A percentile compares a stretch with the other conserved stretches of the same genome.
Evolutionary conservation across 2,888 invertebrate genomes (phyloP).

Genomic region (Eupelmus urozonus): DNA sequence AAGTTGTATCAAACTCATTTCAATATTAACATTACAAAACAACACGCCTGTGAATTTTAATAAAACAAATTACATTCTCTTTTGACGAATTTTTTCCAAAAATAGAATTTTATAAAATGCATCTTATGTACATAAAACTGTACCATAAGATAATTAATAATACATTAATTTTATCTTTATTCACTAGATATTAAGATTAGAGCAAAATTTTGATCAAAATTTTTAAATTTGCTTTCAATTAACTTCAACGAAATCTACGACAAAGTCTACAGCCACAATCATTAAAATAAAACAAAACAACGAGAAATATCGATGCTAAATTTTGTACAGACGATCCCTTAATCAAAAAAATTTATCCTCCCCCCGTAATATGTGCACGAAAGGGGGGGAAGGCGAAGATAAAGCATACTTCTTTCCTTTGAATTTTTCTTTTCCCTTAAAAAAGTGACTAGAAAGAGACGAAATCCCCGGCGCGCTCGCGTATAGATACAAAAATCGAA

Average conservation of each 20-base stretch:
- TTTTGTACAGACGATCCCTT: conserved; percentile 50
- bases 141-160: too few relatives aligned
- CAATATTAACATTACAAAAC: too few relatives aligned
- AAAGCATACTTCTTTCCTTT: conserved; percentile 25
- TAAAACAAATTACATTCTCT: too few relatives aligned
- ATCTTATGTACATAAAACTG: too few relatives aligned
- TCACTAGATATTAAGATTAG: too few relatives aligned
- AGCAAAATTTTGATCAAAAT: background rate
- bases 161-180: too few relatives aligned
- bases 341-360: conserved; percentile 23
- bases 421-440: conserved; percentile 23
- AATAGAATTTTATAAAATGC: too few relatives aligned
- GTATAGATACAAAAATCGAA: background rate
- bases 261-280: conserved; percentile 7
- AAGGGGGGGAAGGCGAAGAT: background rate
- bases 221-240: background rate
- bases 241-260: conserved; percentile 1
- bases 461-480: conserved; percentile 34
- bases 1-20: too few relatives aligned
- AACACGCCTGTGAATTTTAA: too few relatives aligned
- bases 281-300: conserved; percentile 8
- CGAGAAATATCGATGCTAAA: conserved; percentile 7
- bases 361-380: background rate
- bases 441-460: conserved; percentile 55
- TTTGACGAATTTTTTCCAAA: too few relatives aligned